phyloP scores from a whole-genome alignment of 2,797 vertebrate genomes.

The Poecilia velifera region DNA sequence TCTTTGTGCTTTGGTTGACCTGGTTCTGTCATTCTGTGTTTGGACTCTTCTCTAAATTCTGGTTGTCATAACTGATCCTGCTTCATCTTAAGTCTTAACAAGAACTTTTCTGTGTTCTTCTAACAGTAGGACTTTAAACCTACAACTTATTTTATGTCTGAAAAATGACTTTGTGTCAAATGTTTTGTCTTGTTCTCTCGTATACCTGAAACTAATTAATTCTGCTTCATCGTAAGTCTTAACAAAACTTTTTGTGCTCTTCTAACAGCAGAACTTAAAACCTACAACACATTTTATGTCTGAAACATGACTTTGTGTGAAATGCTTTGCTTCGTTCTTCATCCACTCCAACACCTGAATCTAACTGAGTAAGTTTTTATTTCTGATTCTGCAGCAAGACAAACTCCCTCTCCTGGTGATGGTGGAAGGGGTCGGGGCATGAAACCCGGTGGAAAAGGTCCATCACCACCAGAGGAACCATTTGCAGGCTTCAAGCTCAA shows the following conservation, averaged over 20 bases:
- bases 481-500: slow-evolving; percentile 93
- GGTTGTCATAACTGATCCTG: slow-evolving; percentile 1
- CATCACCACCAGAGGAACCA: slow-evolving; percentile 93
- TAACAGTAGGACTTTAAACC: background rate
- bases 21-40: background rate
- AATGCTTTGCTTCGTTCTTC: background rate
- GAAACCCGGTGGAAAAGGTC: slow-evolving; percentile 91
- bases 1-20: slow-evolving; percentile 1
- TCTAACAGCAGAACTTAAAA: background rate
- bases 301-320: background rate
- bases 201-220: slow-evolving; percentile 20
- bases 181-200: background rate
- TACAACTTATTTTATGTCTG: background rate
- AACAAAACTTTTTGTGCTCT: background rate
- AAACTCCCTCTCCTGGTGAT: slow-evolving; percentile 97
- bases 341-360: background rate
- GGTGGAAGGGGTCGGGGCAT: slow-evolving; percentile 89
- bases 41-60: background rate
- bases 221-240: background rate
- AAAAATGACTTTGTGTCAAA: background rate
- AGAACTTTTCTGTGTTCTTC: background rate
- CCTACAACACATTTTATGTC: background rate
- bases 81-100: background rate
- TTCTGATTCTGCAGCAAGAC: slow-evolving; percentile 82
- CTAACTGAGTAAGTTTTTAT: slow-evolving; percentile 34